A percentile compares a stretch with the other conserved stretches of the same genome.
Evolutionary conservation across 1,140 invertebrate genomes (phyloP).

Genomic region (Drosophila oshimai): DNA sequence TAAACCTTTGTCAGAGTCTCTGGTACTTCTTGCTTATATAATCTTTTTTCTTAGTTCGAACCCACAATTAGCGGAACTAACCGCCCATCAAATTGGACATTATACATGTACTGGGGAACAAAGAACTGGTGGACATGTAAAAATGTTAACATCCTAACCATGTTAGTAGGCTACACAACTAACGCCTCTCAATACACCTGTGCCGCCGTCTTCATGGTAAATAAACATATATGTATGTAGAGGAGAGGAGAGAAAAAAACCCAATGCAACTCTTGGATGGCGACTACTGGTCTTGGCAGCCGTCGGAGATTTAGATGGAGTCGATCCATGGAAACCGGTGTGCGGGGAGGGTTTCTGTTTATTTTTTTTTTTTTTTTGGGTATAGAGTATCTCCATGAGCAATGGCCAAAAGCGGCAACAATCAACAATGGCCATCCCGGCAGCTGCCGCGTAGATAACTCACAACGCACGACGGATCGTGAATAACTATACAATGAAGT

Average conservation of each 20-base stretch:
- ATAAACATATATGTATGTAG: conserved; percentile 3
- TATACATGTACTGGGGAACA: neutral
- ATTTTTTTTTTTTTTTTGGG: neutral
- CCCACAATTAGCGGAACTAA: neutral
- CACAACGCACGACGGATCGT: conserved; percentile 59
- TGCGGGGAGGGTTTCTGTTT: neutral
- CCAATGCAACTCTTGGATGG: conserved; percentile 15
- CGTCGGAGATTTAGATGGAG: conserved; percentile 1
- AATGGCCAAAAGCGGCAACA: conserved; percentile 31
- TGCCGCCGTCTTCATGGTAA: neutral
- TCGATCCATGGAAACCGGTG: conserved; percentile 14
- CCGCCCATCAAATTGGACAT: neutral
- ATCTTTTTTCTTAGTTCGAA: neutral
- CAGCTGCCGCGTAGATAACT: conserved; percentile 45
- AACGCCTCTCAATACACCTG: conserved; percentile 40
- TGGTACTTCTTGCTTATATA: neutral
- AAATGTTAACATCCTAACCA: conserved; percentile 27
- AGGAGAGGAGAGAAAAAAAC: neutral
- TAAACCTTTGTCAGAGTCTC: too few relatives aligned
- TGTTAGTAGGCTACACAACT: conserved; percentile 42
- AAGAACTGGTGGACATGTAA: conserved; percentile 7
- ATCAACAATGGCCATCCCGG: conserved; percentile 55
- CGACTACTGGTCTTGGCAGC: conserved; percentile 47
- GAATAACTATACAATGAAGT: conserved; percentile 48
- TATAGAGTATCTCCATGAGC: conserved; percentile 19